phyloP scores from a whole-genome alignment of 2,888 invertebrate species.

The Automeris io region DNA sequence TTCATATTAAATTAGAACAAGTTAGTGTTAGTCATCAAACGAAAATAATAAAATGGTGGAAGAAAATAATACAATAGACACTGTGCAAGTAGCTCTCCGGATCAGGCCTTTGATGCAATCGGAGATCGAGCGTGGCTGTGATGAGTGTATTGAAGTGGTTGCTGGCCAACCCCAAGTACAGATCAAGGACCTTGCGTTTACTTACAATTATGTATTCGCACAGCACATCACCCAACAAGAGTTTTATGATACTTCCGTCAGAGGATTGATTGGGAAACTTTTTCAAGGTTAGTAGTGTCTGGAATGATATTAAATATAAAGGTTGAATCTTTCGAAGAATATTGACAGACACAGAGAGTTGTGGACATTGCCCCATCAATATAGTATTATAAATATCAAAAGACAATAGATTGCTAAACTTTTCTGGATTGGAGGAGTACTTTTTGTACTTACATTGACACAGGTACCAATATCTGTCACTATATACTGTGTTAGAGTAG shows the following conservation, averaged over 20 bases:
- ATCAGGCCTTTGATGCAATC: constrained; percentile 86
- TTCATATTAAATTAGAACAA: no score
- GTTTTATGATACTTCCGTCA: constrained; percentile 85
- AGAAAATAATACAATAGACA: constrained; percentile 58
- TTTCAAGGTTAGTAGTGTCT: constrained; percentile 80
- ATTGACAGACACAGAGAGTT: no score
- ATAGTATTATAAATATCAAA: no score
- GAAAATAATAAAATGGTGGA: constrained; percentile 46
- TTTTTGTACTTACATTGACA: no score
- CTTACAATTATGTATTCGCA: constrained; percentile 90
- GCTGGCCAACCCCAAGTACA: constrained; percentile 82
- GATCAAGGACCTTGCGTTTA: constrained; percentile 84
- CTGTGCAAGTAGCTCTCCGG: constrained; percentile 88
- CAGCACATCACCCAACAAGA: constrained; percentile 81
- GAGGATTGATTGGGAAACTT: constrained; percentile 83
- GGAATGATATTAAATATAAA: no score
- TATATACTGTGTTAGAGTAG: no score
- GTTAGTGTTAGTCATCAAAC: background rate
- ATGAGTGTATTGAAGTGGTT: constrained; percentile 82
- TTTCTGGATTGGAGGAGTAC: no score
- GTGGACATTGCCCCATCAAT: no score
- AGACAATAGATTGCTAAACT: no score
- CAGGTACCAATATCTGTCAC: no score
- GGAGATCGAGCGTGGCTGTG: constrained; percentile 86
- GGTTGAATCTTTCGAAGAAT: no score